Evolutionary conservation across 2,113 vertebrate species (phyloP).

Genomic region (Pithys albifrons): DNA sequence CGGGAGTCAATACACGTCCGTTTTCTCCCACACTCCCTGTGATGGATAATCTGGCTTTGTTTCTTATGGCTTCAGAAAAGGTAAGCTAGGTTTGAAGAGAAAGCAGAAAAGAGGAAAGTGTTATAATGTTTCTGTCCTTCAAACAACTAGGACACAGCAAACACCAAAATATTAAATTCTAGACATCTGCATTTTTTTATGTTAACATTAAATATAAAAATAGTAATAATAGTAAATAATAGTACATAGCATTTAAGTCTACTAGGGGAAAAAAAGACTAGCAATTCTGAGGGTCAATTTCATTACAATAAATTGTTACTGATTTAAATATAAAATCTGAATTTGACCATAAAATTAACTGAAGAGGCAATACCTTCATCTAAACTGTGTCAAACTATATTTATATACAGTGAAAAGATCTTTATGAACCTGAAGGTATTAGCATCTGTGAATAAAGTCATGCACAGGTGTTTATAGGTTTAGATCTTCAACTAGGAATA

Average conservation of each 20-base stretch:
- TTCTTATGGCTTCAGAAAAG: conserved; percentile 99
- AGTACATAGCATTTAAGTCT: not conserved
- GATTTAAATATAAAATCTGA: conserved; percentile 1
- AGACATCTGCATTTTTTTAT: conserved; percentile 96
- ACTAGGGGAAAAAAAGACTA: not conserved
- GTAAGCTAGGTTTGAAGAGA: conserved; percentile 84
- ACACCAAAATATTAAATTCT: conserved; percentile 80
- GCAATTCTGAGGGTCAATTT: conserved; percentile 14
- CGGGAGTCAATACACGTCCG: conserved; percentile 91
- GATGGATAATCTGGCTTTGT: conserved; percentile 98
- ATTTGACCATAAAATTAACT: conserved; percentile 20
- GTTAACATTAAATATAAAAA: conserved; percentile 37
- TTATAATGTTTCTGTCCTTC: conserved; percentile 67
- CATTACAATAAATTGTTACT: not conserved
- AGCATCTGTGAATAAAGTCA: not conserved
- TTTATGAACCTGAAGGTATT: conserved; percentile 19
- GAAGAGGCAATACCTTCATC: not conserved
- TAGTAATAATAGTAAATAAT: not conserved
- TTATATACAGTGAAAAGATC: not conserved
- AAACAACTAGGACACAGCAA: conserved; percentile 56
- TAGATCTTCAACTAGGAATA: not conserved
- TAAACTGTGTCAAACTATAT: not conserved
- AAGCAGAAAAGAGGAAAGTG: conserved; percentile 43
- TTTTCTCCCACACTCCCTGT: conserved; percentile 96
- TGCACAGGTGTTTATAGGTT: not conserved